Conservation (phyloP, 2,888 invertebrate genomes). For the Morpho helenor region DNA sequence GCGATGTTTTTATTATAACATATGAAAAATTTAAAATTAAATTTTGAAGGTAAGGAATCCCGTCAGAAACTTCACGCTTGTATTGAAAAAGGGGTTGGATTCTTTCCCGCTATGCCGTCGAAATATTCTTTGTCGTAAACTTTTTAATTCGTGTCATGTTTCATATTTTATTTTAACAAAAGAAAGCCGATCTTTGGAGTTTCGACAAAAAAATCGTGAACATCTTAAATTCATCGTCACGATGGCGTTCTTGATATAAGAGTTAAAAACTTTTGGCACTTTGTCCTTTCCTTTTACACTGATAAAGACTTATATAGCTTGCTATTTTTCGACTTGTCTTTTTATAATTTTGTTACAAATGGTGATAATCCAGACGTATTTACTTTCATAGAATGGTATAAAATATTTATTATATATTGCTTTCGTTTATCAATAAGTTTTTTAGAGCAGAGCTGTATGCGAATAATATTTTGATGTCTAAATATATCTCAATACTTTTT, state of each 20-base stretch:
- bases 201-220: slow-evolving; percentile 44
- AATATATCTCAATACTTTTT: too few species aligned
- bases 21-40: too few species aligned
- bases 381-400: too few species aligned
- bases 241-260: slow-evolving; percentile 41
- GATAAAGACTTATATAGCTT: too few species aligned
- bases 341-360: too few species aligned
- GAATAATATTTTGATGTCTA: too few species aligned
- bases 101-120: slow-evolving; percentile 34
- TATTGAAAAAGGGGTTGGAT: slow-evolving; percentile 10
- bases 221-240: slow-evolving; percentile 44
- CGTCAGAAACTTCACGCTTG: slow-evolving; percentile 7
- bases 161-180: slow-evolving; percentile 56
- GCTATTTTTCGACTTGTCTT: too few species aligned
- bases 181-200: slow-evolving; percentile 54
- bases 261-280: slow-evolving; percentile 44
- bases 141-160: slow-evolving; percentile 65
- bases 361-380: too few species aligned
- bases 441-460: too few species aligned
- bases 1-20: too few species aligned
- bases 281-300: neutral
- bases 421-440: too few species aligned
- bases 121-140: slow-evolving; percentile 45
- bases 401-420: too few species aligned
- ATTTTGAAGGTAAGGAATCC: neutral